phyloP scores from a whole-genome alignment of 2,888 invertebrate species.

The Brachyopa scutellaris region DNA sequence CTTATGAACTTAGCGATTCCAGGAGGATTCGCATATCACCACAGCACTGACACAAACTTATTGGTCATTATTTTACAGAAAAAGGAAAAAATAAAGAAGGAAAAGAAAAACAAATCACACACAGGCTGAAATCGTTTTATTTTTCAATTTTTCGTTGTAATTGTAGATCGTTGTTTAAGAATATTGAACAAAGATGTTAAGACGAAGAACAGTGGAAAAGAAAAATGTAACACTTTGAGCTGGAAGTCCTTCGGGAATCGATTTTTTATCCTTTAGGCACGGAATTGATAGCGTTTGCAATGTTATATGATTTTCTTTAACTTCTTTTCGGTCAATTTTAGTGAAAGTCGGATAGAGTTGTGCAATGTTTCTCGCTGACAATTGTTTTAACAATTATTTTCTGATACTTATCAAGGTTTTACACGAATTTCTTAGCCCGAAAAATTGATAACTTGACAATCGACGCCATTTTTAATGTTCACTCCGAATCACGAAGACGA shows the following conservation, averaged over 20 bases:
- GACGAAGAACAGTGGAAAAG: neutral
- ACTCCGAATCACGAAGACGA: constrained; percentile 63
- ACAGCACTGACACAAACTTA: constrained; percentile 25
- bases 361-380: constrained; percentile 22
- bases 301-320: too few species aligned
- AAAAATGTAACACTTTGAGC: neutral
- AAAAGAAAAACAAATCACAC: too few species aligned
- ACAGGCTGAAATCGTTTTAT: too few species aligned
- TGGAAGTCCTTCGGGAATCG: constrained; percentile 69
- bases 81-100: too few species aligned
- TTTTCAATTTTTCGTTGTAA: too few species aligned
- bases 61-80: too few species aligned
- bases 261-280: constrained; percentile 67
- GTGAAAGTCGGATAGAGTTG: too few species aligned
- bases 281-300: constrained; percentile 66
- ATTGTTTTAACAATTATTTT: constrained; percentile 38
- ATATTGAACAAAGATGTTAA: constrained; percentile 25
- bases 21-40: constrained; percentile 37
- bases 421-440: constrained; percentile 57
- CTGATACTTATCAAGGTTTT: constrained; percentile 49
- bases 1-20: constrained; percentile 1
- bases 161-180: constrained; percentile 37
- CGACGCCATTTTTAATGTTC: constrained; percentile 70
- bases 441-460: constrained; percentile 70
- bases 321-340: too few species aligned